Evolutionary conservation across 2,888 invertebrate species (phyloP).

Genomic region (Resseliella maxima): DNA sequence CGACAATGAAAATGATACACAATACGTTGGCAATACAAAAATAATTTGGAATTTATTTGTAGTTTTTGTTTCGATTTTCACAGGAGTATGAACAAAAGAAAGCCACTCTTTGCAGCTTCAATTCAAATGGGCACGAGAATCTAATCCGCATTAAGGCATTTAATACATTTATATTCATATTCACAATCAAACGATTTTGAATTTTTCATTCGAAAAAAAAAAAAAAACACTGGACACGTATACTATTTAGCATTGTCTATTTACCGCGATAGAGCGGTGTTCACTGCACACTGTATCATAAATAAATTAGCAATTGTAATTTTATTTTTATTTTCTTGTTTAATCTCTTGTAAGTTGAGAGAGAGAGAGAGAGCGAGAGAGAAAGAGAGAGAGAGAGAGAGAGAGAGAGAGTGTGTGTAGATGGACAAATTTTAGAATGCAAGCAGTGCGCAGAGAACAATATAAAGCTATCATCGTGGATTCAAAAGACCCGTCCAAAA

Average conservation of each 20-base stretch:
- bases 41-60: neutral
- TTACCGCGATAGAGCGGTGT: neutral
- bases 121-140: neutral
- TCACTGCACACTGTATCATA: conserved; percentile 35
- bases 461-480: conserved; percentile 15
- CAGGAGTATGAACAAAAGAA: conserved; percentile 17
- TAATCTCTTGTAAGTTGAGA: neutral
- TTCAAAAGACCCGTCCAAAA: neutral
- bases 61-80: neutral
- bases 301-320: conserved; percentile 55
- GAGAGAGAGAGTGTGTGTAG: neutral
- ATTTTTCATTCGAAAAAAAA: neutral
- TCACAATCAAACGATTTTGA: conserved; percentile 6
- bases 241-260: neutral
- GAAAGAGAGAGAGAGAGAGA: neutral
- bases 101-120: neutral
- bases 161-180: neutral
- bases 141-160: conserved; percentile 2
- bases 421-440: conserved; percentile 5
- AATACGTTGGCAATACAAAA: neutral
- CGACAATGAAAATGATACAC: neutral
- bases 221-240: neutral
- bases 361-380: neutral
- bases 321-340: neutral
- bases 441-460: neutral